A percentile compares a stretch with the other conserved stretches of the same genome.
Evolutionary conservation across 2,113 vertebrate species (phyloP).

Genomic region (Forbesichthys papilliferus): DNA sequence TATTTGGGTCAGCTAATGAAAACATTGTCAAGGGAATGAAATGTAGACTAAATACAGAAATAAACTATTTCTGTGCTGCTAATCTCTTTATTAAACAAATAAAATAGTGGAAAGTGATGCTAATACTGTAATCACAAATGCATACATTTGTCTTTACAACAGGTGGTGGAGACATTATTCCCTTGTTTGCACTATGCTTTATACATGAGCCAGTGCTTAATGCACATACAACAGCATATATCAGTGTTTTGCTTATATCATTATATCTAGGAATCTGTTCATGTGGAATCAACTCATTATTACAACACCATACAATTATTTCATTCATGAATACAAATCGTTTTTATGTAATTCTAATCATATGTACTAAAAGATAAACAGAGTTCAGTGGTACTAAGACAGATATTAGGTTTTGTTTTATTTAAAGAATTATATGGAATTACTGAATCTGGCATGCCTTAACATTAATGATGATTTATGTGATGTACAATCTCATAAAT

Average conservation of each 20-base stretch:
- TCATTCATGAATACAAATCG: neutral
- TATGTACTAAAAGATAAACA: neutral
- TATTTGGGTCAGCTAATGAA: neutral
- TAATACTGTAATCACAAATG: slow-evolving; percentile 1
- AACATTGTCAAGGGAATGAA: neutral
- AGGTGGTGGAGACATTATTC: neutral
- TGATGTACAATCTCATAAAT: neutral
- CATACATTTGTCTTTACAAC: neutral
- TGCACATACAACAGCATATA: too few species aligned
- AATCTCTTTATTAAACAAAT: neutral
- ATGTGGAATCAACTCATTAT: too few species aligned
- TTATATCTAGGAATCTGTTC: too few species aligned
- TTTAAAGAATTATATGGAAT: too few species aligned
- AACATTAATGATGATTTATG: neutral
- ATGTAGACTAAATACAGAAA: neutral
- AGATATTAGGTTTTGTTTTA: neutral
- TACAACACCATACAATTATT: too few species aligned
- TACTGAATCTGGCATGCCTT: neutral
- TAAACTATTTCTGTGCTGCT: neutral
- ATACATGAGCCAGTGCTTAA: too few species aligned
- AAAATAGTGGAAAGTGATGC: neutral
- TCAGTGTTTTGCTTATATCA: too few species aligned
- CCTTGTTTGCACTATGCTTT: too few species aligned
- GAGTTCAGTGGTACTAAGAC: neutral
- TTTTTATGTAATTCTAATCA: neutral